Evolutionary conservation across 2,113 vertebrate genomes (phyloP), one percentile per base, ranked within the genome.

Genomic region (Pungitius pungitius): DNA sequence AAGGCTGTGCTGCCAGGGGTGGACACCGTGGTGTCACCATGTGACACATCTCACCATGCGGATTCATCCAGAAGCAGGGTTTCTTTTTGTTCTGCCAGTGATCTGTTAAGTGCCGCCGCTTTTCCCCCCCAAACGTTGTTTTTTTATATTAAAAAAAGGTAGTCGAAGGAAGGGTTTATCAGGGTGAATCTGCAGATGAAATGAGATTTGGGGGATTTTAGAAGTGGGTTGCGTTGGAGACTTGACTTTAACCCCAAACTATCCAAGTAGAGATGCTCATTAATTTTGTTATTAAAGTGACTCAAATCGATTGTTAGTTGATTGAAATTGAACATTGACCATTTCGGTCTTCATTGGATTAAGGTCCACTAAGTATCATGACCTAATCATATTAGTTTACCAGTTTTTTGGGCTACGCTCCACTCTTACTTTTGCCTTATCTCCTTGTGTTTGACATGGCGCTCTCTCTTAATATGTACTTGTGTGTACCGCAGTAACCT

Each of bases 1-100:
- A 20, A 49, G 49, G 11, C 65, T 8, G 17, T 27, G 33, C 51
- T 42, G 56, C 52, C 59, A 13, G 47, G 10, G 62, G 70, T 24
- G 57, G 56, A 78, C 65, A 59, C 68, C 73, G 73, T 11, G 24
- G 54, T 58, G 54, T n/a, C n/a, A n/a, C n/a, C n/a, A n/a, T n/a
- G 63, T 67, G 37, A 73, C 51, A 75, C 56, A 54, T 65, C 69
- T 58, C 51, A 54, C 30, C 3, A 58, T 30, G 14, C 40, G 42
- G 20, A 33, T 64, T 30, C 61, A 45, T 2, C 14, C 17, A 14
- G 40, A 22, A 70, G 20, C 27, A 6, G 20, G 18, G 43, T 37
- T 61, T 57, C 3, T 11, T 22, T 40, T 33, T 8, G 18, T 24
- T 52, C 20, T 20, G 45, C 60, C 52, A 18, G 49, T 26, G 13